These are phyloP conservation scores for Parazoanthus swiftii DNA, from an alignment of 92 coral and sea anemone species.

Conservation along the genomic window DNA sequence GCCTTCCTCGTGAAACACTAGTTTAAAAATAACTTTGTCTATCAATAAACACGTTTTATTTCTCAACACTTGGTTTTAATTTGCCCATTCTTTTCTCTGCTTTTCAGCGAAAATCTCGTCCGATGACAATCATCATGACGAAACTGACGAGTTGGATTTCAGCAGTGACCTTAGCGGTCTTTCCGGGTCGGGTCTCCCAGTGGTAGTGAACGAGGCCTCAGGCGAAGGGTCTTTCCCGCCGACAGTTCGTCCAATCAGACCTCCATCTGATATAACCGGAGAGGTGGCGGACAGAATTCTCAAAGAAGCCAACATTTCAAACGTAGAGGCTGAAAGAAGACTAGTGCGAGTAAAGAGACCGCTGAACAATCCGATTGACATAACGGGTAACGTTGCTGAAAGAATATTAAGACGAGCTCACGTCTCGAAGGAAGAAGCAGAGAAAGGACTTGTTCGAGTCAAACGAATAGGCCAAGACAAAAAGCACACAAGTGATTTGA, in stretches of 20 bases:
- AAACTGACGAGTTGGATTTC: slow-evolving; percentile 8
- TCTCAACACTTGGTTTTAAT: not conserved
- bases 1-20: too few relatives aligned
- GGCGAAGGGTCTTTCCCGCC: not conserved
- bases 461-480: slow-evolving; percentile 52
- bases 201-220: not conserved
- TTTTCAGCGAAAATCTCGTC: not conserved
- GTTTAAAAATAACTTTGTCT: too few relatives aligned
- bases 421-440: slow-evolving; percentile 17
- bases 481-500: not conserved
- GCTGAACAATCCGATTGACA: slow-evolving; percentile 13
- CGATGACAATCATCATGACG: not conserved
- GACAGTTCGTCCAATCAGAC: slow-evolving; percentile 38
- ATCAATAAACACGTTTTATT: too few relatives aligned
- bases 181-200: slow-evolving; percentile 16
- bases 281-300: slow-evolving; percentile 73
- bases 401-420: slow-evolving; percentile 63
- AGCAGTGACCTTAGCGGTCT: not conserved
- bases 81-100: not conserved
- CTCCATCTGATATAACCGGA: slow-evolving; percentile 81
- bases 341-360: slow-evolving; percentile 72
- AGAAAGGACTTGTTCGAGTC: slow-evolving; percentile 55
- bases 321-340: slow-evolving; percentile 67
- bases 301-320: slow-evolving; percentile 68
- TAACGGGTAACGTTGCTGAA: slow-evolving; percentile 48